Evolutionary conservation across 2,797 vertebrate species (phyloP).

Genomic region (Brachyrhaphis roseni): DNA sequence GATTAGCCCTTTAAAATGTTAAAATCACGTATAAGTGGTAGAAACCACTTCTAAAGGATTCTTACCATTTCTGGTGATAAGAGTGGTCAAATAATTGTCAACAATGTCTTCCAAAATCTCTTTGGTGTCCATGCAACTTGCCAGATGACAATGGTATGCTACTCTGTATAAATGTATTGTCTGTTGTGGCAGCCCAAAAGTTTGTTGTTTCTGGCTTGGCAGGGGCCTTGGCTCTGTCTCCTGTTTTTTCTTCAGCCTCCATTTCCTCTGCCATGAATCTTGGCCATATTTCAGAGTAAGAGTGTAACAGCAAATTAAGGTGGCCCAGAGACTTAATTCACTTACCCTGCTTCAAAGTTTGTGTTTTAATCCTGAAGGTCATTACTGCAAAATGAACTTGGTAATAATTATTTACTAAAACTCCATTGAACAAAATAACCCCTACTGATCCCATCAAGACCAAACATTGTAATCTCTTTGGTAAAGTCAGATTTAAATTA

Average conservation of each 20-base stretch:
- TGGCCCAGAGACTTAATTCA: neutral
- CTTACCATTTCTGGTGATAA: neutral
- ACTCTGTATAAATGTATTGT: neutral
- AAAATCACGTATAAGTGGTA: neutral
- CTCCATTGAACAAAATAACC: neutral
- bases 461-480: neutral
- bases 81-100: neutral
- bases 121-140: neutral
- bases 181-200: neutral
- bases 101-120: neutral
- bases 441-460: neutral
- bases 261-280: neutral
- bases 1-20: neutral
- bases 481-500: neutral
- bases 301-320: neutral
- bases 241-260: neutral
- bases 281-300: neutral
- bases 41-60: neutral
- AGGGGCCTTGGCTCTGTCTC: neutral
- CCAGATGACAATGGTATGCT: neutral
- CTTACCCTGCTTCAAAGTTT: neutral
- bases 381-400: slow-evolving; percentile 5
- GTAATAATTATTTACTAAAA: neutral
- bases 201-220: neutral
- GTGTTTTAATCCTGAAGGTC: slow-evolving; percentile 3